Conservation (phyloP, 2,888 invertebrate species). For the Tipula lateralis region DNA sequence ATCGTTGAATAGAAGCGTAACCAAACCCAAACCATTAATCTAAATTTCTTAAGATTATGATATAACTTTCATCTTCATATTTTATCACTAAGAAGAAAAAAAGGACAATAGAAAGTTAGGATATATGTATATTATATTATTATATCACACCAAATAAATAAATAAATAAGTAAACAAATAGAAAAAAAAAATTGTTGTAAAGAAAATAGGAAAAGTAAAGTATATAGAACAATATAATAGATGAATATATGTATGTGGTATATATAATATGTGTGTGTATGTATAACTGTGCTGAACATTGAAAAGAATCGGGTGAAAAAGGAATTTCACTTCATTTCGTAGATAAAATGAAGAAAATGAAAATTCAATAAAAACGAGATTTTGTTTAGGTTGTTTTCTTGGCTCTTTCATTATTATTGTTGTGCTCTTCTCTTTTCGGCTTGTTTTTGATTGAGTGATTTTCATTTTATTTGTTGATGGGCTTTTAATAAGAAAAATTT, state of each 20-base stretch:
- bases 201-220: background rate
- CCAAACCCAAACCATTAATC: background rate
- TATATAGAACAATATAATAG: background rate
- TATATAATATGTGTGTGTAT: background rate
- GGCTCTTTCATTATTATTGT: background rate
- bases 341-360: background rate
- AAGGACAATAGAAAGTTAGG: background rate
- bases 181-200: background rate
- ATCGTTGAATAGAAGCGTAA: background rate
- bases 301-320: background rate
- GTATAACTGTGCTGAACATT: background rate
- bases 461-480: background rate
- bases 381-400: background rate
- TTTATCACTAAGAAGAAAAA: background rate
- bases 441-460: background rate
- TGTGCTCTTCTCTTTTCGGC: background rate
- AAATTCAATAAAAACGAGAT: background rate
- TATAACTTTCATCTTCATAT: background rate
- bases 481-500: background rate
- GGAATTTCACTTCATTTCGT: background rate
- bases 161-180: background rate
- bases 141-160: background rate
- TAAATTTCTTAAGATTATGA: slow-evolving; percentile 1
- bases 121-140: background rate
- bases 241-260: background rate